A percentile compares a stretch with the other conserved stretches of the same genome.
Evolutionary conservation across 2,797 vertebrate genomes (phyloP).

Genomic region (Philypnodon macrostomus): DNA sequence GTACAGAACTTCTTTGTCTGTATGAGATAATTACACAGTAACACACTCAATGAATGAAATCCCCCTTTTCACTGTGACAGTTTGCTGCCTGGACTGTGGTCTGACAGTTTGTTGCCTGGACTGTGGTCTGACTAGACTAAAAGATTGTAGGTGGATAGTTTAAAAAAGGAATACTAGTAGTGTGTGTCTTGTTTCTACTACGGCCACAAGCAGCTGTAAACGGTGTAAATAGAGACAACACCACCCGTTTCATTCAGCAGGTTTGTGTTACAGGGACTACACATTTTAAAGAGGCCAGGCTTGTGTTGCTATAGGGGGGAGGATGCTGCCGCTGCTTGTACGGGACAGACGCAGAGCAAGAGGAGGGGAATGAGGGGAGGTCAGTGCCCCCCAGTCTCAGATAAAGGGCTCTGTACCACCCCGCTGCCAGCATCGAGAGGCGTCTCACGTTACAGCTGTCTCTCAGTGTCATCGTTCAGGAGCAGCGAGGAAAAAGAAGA

Average conservation of each 20-base stretch:
- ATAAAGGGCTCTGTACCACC: conserved; percentile 75
- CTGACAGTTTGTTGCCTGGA: too few species aligned
- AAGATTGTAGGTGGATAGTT: conserved; percentile 2
- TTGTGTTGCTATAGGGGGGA: conserved; percentile 53
- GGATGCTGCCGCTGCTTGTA: conserved; percentile 52
- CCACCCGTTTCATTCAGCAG: conserved; percentile 43
- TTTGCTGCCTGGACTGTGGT: too few species aligned
- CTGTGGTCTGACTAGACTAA: neutral
- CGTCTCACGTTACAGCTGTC: conserved; percentile 81
- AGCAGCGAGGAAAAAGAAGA: conserved; percentile 35
- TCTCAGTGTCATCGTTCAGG: conserved; percentile 78
- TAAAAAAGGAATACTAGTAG: conserved; percentile 11
- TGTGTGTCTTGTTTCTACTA: conserved; percentile 12
- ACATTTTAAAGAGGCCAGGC: conserved; percentile 52
- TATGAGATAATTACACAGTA: conserved; percentile 2
- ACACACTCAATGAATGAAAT: too few species aligned
- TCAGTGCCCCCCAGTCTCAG: conserved; percentile 75
- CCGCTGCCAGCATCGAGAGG: conserved; percentile 72
- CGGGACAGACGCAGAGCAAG: conserved; percentile 56
- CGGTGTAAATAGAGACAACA: conserved; percentile 20
- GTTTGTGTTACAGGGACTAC: conserved; percentile 24
- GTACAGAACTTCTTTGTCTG: neutral
- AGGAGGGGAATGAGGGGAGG: conserved; percentile 69
- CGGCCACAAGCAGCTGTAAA: conserved; percentile 17
- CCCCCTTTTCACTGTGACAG: too few species aligned